Evolutionary conservation across 35 echinoderm and acorn worm species (phyloP).

Genomic region (Chiridota heheva): DNA sequence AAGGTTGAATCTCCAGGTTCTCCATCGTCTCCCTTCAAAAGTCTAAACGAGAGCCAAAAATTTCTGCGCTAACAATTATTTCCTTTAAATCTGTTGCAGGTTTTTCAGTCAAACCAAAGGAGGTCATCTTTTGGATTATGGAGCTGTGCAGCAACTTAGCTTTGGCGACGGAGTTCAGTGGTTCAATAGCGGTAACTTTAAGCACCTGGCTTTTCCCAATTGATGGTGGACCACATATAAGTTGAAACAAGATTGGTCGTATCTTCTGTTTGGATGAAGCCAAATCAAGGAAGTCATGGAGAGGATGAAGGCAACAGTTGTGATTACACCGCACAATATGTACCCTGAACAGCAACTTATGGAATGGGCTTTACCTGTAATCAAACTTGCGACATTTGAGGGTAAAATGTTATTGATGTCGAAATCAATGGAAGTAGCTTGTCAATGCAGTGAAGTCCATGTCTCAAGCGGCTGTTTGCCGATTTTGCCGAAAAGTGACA

Average conservation of each 20-base stretch:
- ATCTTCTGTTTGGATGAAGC: not conserved
- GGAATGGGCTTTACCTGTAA: conserved; percentile 13
- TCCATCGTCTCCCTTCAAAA: too few species aligned
- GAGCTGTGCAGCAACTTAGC: too few species aligned
- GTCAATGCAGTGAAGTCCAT: conserved; percentile 1
- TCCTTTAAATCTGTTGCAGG: too few species aligned
- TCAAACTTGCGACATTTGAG: not conserved
- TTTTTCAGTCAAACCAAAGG: too few species aligned
- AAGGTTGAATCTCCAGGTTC: too few species aligned
- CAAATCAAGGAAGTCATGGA: too few species aligned
- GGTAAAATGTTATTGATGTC: conserved; percentile 1
- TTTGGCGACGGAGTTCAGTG: too few species aligned
- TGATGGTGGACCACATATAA: conserved; percentile 7
- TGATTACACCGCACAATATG: not conserved
- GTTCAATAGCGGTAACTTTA: too few species aligned
- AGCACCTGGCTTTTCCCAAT: not conserved
- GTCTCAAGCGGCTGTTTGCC: not conserved
- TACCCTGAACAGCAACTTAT: not conserved
- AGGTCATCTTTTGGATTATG: too few species aligned
- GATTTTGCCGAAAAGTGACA: conserved; percentile 13
- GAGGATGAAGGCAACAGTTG: conserved; percentile 8
- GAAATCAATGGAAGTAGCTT: not conserved
- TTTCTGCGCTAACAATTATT: too few species aligned
- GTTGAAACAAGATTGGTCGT: conserved; percentile 12
- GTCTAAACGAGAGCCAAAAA: too few species aligned